Percentiles rank a stretch among this genome's conserved stretches.
Conservation (phyloP, 2,888 invertebrate species). For the Sthenelais limicola region DNA sequence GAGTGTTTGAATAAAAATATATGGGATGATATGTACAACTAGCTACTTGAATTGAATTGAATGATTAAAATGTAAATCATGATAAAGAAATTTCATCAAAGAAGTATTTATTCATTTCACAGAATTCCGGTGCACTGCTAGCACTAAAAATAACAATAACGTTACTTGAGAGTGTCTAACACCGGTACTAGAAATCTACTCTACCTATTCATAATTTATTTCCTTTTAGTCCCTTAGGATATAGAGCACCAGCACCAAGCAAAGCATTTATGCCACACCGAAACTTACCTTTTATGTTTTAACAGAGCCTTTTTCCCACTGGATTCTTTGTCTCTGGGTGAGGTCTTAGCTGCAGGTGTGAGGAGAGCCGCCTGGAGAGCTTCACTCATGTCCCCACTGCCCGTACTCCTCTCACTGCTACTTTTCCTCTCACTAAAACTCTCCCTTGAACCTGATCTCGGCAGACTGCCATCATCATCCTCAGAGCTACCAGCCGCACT, state of each 20-base stretch:
- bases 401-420: constrained; percentile 30
- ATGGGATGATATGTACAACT: no score
- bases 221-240: no score
- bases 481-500: constrained; percentile 35
- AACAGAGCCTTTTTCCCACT: constrained; percentile 1
- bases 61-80: no score
- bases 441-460: constrained; percentile 13
- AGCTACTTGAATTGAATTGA: no score
- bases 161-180: no score
- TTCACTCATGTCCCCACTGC: constrained; percentile 23
- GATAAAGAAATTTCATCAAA: no score
- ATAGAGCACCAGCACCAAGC: no score
- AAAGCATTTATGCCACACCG: no score
- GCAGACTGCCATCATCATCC: constrained; percentile 29
- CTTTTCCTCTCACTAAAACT: constrained; percentile 24
- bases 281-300: constrained; percentile 41
- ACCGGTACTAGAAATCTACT: not conserved
- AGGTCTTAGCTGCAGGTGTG: constrained; percentile 25
- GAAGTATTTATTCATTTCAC: no score
- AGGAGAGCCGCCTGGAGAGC: constrained; percentile 12
- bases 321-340: constrained; percentile 9
- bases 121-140: no score
- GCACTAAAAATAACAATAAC: no score
- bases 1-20: no score
- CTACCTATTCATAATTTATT: not conserved